Base-by-base conservation (phyloP, 2,888 invertebrate species). In the Meta bourneti region DNA sequence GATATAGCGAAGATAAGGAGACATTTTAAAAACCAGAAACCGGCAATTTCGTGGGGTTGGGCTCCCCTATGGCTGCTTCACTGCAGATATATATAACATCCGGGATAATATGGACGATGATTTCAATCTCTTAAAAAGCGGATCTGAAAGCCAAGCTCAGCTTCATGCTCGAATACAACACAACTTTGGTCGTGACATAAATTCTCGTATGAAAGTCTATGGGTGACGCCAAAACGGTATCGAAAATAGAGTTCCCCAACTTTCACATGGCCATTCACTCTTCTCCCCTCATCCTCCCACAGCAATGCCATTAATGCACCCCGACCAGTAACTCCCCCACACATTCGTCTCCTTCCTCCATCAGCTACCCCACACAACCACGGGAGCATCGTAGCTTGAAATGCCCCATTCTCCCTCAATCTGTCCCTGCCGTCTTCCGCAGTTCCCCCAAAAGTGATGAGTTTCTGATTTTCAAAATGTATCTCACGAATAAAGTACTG, bases 231-330 rank as follows among this genome's bases (percentile, higher is more conserved):
- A 34, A 51, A 16, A 34, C 51, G 19, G 34, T 52, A 74, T 69
- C 49, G 16, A 13, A 70, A 51, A 19, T n/a, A 79, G 54, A 79
- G 61, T 54, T 83, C 74, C 51, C 83, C 74, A 54, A 83, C 83
- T 72, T 74, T 83, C 72, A 83, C 72, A 71, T 72, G 51, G 52
- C 19, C 51, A 19, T 83, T 51, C 51, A 72, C 72, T 20, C 52
- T 52, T 34, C 48, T 52, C 34, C 72, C 74, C 74, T 52, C n/a
- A 74, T 83, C 71, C 72, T 51, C 72, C 61, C 16, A 20, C n/a
- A 72, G 13, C n/a, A 51, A 51, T 54, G 71, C 72, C 72, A 83
- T 83, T 74, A 83, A 74, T 72, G 71, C 83, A 83, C 83, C 83
- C 83, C 74, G n/a, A n/a, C n/a, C 81, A 34, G 75, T 80, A 70